phyloP scores from a whole-genome alignment of 2,797 vertebrate species.

The Phalanger gymnotis region DNA sequence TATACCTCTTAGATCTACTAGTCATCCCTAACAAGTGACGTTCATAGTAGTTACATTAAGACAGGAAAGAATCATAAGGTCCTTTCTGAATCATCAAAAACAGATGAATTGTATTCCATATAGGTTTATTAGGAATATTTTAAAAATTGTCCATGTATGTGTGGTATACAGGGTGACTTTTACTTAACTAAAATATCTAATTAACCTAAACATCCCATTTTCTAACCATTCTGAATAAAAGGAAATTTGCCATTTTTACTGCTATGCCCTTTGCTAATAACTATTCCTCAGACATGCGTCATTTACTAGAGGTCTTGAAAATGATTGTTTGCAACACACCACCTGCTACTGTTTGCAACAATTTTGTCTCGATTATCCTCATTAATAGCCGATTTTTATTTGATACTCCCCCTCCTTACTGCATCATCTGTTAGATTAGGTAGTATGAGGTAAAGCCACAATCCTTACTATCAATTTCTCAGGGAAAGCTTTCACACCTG shows the following conservation, averaged over 20 bases:
- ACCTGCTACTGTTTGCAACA: constrained; percentile 48
- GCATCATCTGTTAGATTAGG: constrained; percentile 62
- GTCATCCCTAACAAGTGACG: background rate
- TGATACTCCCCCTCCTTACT: constrained; percentile 48
- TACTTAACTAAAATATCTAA: constrained; percentile 26
- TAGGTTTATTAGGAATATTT: background rate
- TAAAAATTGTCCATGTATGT: background rate
- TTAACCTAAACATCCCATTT: constrained; percentile 31
- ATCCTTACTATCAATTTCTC: constrained; percentile 36
- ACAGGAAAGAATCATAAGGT: constrained; percentile 17
- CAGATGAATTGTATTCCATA: constrained; percentile 18
- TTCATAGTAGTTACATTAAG: background rate
- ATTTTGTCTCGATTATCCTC: constrained; percentile 59
- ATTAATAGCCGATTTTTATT: constrained; percentile 50
- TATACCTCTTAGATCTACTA: constrained; percentile 8
- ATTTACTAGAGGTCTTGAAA: constrained; percentile 68
- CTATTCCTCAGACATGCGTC: constrained; percentile 55
- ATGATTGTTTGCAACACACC: constrained; percentile 61
- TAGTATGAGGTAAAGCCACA: constrained; percentile 24
- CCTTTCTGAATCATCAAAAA: constrained; percentile 48
- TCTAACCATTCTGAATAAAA: constrained; percentile 31
- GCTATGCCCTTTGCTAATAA: constrained; percentile 51
- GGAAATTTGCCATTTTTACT: constrained; percentile 31
- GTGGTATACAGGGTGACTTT: background rate
- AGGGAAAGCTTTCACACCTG: constrained; percentile 26